Conservation (phyloP, 1,140 invertebrate genomes). For the Drosophila sp. region DNA sequence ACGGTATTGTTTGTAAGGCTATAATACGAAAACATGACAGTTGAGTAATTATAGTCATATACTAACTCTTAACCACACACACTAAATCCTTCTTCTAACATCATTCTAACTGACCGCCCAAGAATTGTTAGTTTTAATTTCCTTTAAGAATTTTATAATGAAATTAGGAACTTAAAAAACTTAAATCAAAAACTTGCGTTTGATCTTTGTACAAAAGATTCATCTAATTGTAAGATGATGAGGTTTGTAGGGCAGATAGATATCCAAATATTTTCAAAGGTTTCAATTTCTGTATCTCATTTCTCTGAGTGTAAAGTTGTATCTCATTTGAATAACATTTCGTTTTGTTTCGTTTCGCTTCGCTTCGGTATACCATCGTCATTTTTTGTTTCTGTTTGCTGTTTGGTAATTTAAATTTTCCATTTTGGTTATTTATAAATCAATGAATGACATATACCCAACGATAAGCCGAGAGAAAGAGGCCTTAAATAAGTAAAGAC, state of each 20-base stretch:
- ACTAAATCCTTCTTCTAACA: background rate
- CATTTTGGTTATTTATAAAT: constrained; percentile 60
- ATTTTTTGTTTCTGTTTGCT: constrained; percentile 23
- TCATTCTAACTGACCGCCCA: background rate
- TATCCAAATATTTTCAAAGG: background rate
- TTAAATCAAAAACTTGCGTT: too few relatives aligned
- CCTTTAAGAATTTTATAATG: background rate
- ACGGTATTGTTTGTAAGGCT: constrained; percentile 38
- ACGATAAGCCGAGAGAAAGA: constrained; percentile 2
- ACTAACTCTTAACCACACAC: constrained; percentile 1
- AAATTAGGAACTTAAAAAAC: too few relatives aligned
- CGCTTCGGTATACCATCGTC: background rate
- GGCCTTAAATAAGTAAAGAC: constrained; percentile 20
- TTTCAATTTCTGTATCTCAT: background rate
- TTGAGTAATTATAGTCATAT: constrained; percentile 11
- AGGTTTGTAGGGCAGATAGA: too few relatives aligned
- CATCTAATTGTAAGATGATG: too few relatives aligned
- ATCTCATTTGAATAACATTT: constrained; percentile 51
- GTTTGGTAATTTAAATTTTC: constrained; percentile 51
- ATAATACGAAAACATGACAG: constrained; percentile 7
- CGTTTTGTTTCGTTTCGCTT: constrained; percentile 10
- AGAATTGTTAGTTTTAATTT: background rate
- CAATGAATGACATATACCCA: constrained; percentile 37
- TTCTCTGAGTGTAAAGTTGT: constrained; percentile 11
- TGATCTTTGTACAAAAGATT: too few relatives aligned